phyloP scores from a whole-genome alignment of 2,113 vertebrate genomes.

The Panthera uncia region DNA sequence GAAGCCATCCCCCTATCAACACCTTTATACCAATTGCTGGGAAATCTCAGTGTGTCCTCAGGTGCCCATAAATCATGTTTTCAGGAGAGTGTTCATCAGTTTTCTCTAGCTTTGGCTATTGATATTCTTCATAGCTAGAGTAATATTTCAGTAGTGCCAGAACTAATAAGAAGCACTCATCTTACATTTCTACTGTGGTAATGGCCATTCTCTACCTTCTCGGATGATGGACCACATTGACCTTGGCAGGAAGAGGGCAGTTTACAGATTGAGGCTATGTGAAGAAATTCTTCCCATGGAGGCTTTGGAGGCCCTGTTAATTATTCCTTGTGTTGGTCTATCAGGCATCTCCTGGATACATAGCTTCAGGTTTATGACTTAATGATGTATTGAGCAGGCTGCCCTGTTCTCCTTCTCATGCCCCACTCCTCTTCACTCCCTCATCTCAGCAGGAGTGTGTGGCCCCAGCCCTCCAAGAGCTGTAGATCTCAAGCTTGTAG shows the following conservation, averaged over 20 bases:
- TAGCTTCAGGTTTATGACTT: not conserved
- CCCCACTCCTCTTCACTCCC: not conserved
- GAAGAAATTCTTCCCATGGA: not conserved
- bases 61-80: not conserved
- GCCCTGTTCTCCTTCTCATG: not conserved
- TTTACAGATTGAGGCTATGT: not conserved
- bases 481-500: no score
- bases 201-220: not conserved
- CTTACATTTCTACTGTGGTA: not conserved
- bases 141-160: not conserved
- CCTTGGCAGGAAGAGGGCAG: not conserved
- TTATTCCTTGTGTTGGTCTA: not conserved
- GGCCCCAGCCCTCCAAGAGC: not conserved
- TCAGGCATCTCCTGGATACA: not conserved
- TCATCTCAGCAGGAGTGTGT: not conserved
- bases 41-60: not conserved
- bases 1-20: not conserved
- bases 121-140: not conserved
- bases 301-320: not conserved
- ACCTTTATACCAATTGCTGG: not conserved
- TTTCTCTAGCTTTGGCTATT: not conserved
- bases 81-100: not conserved
- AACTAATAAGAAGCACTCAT: not conserved
- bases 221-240: not conserved
- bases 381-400: not conserved